Conservation (phyloP, 2,113 vertebrate genomes). For the Petrocephalus microphthalmus region DNA sequence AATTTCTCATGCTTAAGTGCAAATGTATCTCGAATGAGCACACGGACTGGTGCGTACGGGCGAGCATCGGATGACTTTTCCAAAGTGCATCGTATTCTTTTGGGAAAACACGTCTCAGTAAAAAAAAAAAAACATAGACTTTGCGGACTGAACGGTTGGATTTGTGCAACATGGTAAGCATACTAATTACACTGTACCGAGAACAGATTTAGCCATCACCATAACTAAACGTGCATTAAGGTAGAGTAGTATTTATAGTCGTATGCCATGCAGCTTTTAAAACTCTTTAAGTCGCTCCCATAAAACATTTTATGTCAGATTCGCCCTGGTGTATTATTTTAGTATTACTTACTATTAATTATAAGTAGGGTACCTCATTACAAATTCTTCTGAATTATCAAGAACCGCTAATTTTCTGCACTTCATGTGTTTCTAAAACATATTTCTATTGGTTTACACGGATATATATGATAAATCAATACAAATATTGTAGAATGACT, state of each 20-base stretch:
- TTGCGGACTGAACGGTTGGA: background rate
- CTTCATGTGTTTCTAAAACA: background rate
- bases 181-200: background rate
- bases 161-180: conserved; percentile 22
- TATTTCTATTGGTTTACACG: background rate
- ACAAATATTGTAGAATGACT: background rate
- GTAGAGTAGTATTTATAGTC: background rate
- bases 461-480: background rate
- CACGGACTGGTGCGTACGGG: background rate
- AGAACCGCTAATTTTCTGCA: background rate
- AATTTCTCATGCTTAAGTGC: background rate
- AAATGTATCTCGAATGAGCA: background rate
- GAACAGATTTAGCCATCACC: background rate
- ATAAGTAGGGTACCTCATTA: background rate
- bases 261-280: background rate
- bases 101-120: background rate
- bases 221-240: background rate
- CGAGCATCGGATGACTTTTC: background rate
- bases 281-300: background rate
- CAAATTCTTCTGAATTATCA: background rate
- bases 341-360: background rate
- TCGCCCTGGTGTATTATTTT: background rate
- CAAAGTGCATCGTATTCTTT: background rate
- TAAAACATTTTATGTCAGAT: background rate
- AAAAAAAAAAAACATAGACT: background rate